These are phyloP conservation scores for Isurus oxyrinchus DNA, from an alignment of 2,113 vertebrate genomes.

Conservation along the genomic window DNA sequence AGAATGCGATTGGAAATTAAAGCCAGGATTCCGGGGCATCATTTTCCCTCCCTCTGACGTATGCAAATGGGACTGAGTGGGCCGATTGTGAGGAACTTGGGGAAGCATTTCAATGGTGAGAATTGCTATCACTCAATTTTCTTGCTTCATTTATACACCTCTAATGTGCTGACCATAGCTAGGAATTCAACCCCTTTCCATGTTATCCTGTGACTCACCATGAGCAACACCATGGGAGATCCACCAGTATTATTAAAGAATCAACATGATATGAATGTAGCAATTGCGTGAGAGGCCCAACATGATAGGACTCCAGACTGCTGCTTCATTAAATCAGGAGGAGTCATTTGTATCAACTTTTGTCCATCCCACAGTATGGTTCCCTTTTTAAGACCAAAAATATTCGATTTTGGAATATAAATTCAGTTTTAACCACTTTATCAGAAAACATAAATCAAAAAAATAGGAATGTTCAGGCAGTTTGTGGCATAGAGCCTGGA, in stretches of 20 bases:
- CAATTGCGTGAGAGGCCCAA: not conserved
- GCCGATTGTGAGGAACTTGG: not conserved
- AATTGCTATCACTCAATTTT: not conserved
- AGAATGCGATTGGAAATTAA: not conserved
- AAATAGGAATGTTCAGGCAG: not conserved
- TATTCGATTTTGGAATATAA: slow-evolving; percentile 11
- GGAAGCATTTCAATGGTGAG: not conserved
- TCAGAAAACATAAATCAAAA: slow-evolving; percentile 20
- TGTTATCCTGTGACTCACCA: not conserved
- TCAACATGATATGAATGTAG: not conserved
- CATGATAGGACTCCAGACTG: not conserved
- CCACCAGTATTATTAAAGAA: not conserved
- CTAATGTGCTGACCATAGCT: not conserved
- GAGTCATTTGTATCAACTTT: not conserved
- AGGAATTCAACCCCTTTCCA: not conserved
- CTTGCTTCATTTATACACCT: not conserved
- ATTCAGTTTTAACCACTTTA: not conserved
- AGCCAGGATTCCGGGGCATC: not conserved
- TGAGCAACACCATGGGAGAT: not conserved
- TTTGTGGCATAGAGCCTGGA: slow-evolving; percentile 13
- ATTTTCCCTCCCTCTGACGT: not conserved
- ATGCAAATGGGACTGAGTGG: not conserved
- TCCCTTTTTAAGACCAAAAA: not conserved
- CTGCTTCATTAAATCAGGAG: not conserved
- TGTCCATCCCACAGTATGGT: not conserved